Conservation (phyloP, 2,113 vertebrate genomes). For the Osmerus mordax region DNA sequence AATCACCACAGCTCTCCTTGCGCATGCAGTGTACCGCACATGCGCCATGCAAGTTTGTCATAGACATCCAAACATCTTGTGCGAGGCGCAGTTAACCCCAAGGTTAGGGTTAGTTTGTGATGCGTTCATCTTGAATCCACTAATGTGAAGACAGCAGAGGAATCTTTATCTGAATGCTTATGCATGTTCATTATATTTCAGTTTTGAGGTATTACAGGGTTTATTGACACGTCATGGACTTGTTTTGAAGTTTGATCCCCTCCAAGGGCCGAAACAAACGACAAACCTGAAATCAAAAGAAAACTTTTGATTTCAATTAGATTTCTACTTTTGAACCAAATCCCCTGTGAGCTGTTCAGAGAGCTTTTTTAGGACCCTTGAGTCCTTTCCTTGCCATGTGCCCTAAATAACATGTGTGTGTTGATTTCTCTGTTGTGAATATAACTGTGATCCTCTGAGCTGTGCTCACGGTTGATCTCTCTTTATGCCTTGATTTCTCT, state of each 20-base stretch:
- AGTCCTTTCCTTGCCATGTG: constrained; percentile 16
- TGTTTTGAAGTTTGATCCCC: too few relatives aligned
- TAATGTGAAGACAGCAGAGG: too few relatives aligned
- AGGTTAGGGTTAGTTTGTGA: not conserved
- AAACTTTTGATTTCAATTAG: too few relatives aligned
- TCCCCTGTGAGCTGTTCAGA: not conserved
- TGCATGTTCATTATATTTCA: not conserved
- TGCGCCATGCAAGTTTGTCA: too few relatives aligned
- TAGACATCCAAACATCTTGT: too few relatives aligned
- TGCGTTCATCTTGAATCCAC: not conserved
- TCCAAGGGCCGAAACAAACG: too few relatives aligned
- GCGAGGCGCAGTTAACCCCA: too few relatives aligned
- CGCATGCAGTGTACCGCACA: constrained; percentile 10
- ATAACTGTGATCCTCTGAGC: constrained; percentile 59
- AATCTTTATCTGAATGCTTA: not conserved
- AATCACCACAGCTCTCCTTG: constrained; percentile 45
- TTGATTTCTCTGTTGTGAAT: constrained; percentile 68
- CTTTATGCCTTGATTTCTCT: constrained; percentile 69
- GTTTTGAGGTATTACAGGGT: too few relatives aligned
- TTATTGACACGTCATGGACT: not conserved
- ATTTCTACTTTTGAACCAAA: not conserved
- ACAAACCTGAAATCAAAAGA: too few relatives aligned
- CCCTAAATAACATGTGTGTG: constrained; percentile 34
- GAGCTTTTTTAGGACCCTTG: constrained; percentile 15
- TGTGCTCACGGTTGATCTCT: constrained; percentile 62